Percentiles rank a stretch among this genome's conserved stretches.
Conservation (phyloP, 2,888 invertebrate genomes). For the Eueremaeus valkanovi region DNA sequence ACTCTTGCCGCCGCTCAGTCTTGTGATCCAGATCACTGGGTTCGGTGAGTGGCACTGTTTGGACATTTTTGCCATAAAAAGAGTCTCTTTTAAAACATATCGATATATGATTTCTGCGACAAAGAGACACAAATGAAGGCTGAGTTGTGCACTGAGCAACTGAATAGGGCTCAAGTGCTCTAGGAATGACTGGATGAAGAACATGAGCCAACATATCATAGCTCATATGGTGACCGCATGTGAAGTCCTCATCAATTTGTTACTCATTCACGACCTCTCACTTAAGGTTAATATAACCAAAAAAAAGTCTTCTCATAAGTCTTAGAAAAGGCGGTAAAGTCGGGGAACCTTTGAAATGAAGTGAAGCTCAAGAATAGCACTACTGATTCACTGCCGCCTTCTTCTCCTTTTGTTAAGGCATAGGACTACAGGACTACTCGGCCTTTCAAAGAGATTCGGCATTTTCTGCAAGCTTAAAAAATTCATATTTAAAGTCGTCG, state of each 20-base stretch:
- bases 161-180: neutral
- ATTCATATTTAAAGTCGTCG: conserved; percentile 25
- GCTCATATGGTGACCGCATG: conserved; percentile 42
- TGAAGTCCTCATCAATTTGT: conserved; percentile 35
- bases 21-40: neutral
- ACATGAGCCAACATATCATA: neutral
- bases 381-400: conserved; percentile 30
- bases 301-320: conserved; percentile 30
- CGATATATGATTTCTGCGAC: conserved; percentile 2
- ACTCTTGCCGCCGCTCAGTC: neutral
- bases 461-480: conserved; percentile 27
- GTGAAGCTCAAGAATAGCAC: conserved; percentile 28
- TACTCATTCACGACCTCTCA: conserved; percentile 35
- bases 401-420: conserved; percentile 21
- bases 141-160: neutral
- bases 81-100: conserved; percentile 31
- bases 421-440: neutral
- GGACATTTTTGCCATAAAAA: conserved; percentile 32
- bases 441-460: conserved; percentile 25
- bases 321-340: conserved; percentile 24
- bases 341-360: conserved; percentile 26
- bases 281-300: conserved; percentile 36
- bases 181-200: too few species aligned
- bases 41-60: neutral
- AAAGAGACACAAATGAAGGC: neutral